phyloP scores from a whole-genome alignment of 1,140 invertebrate genomes.

The Pachypsylla venusta region DNA sequence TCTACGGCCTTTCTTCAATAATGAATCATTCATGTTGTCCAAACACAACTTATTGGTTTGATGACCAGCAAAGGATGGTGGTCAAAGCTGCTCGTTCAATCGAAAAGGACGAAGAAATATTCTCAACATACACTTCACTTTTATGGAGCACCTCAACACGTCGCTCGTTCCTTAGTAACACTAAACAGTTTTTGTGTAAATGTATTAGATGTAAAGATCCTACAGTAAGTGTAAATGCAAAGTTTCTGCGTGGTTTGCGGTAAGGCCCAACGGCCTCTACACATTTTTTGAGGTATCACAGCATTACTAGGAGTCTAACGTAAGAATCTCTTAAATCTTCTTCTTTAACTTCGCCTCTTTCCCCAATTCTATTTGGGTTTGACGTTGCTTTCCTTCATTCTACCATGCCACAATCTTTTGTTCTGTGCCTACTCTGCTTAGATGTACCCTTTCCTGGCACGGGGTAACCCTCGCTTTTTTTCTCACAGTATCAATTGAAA shows the following conservation, averaged over 20 bases:
- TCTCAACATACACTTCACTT: conserved; percentile 51
- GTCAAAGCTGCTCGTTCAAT: conserved; percentile 43
- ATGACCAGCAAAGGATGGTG: conserved; percentile 30
- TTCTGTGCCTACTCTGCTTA: no score
- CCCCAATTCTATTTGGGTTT: not conserved
- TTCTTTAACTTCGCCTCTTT: no score
- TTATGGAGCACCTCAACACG: conserved; percentile 54
- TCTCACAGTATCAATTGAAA: no score
- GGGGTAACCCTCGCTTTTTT: no score
- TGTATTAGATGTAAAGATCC: conserved; percentile 55
- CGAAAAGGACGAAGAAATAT: conserved; percentile 45
- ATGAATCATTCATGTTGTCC: conserved; percentile 60
- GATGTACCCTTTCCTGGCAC: no score
- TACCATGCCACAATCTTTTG: no score
- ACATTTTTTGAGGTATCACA: not conserved
- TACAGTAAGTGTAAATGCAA: conserved; percentile 33
- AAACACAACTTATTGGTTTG: conserved; percentile 52
- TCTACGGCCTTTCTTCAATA: conserved; percentile 54
- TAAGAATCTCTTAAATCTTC: not conserved
- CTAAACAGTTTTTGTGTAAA: conserved; percentile 57
- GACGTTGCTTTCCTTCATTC: no score
- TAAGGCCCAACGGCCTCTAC: not conserved
- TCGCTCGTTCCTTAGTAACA: conserved; percentile 44
- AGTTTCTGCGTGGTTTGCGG: not conserved
- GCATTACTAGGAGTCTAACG: not conserved